A percentile compares a stretch with the other conserved stretches of the same genome.
Conservation (phyloP, 2,888 invertebrate species). For the Steinernema hermaphroditum region DNA sequence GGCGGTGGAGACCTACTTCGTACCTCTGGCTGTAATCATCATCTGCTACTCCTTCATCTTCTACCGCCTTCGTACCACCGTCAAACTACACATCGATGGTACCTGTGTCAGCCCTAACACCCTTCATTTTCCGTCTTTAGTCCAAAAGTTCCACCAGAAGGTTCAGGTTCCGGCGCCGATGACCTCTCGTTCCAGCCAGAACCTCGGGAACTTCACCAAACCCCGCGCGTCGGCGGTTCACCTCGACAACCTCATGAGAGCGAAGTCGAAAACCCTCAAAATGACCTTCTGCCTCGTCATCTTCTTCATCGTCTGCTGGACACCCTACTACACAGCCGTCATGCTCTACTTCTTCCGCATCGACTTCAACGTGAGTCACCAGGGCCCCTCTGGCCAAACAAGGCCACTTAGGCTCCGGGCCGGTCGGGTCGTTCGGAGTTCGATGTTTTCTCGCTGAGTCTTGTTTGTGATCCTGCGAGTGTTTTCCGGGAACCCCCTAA, state of each 20-base stretch:
- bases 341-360: conserved; percentile 28
- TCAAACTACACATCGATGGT: conserved; percentile 6
- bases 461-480: no score
- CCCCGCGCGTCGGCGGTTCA: neutral
- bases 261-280: conserved; percentile 70
- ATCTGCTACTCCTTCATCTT: conserved; percentile 20
- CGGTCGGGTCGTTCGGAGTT: no score
- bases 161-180: neutral
- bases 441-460: no score
- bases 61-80: conserved; percentile 6
- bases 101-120: no score
- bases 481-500: no score
- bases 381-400: no score
- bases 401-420: no score
- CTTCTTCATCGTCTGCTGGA: conserved; percentile 90
- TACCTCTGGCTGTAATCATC: conserved; percentile 22
- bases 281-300: conserved; percentile 90
- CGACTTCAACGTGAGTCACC: neutral
- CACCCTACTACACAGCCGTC: conserved; percentile 83
- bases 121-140: no score
- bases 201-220: neutral
- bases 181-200: neutral
- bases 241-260: neutral
- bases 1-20: conserved; percentile 73
- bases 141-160: neutral